phyloP scores from a whole-genome alignment of 2,888 invertebrate genomes.

The Brachyopa scutellaris region DNA sequence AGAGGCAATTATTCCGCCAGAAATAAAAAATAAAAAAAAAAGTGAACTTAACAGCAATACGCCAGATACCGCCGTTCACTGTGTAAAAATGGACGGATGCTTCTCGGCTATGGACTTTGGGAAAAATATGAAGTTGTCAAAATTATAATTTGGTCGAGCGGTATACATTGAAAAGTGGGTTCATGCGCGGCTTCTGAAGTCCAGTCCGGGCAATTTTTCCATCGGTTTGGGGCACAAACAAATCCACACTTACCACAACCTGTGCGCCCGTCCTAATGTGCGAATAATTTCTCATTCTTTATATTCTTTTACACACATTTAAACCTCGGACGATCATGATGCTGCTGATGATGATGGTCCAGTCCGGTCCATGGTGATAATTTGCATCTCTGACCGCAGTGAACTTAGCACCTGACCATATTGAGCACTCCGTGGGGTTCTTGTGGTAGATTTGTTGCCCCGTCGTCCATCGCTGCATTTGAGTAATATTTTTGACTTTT shows the following conservation, averaged over 20 bases:
- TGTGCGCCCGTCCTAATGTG: slow-evolving; percentile 55
- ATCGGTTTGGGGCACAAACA: background rate
- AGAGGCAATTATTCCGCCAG: slow-evolving; percentile 63
- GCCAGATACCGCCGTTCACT: slow-evolving; percentile 17
- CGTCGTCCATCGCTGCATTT: slow-evolving; percentile 23
- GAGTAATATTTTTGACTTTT: slow-evolving; percentile 71
- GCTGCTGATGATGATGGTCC: background rate
- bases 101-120: slow-evolving; percentile 14
- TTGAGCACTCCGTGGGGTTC: too few relatives aligned
- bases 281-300: slow-evolving; percentile 70
- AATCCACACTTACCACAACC: slow-evolving; percentile 36
- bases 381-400: slow-evolving; percentile 52
- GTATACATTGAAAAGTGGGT: slow-evolving; percentile 49
- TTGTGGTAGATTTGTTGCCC: slow-evolving; percentile 5
- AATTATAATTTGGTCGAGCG: slow-evolving; percentile 78
- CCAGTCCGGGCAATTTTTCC: slow-evolving; percentile 3
- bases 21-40: background rate
- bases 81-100: too few relatives aligned
- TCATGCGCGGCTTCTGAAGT: slow-evolving; percentile 49
- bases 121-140: slow-evolving; percentile 79
- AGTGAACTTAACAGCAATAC: slow-evolving; percentile 49
- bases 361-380: slow-evolving; percentile 24
- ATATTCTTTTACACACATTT: slow-evolving; percentile 36
- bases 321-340: background rate
- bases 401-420: too few relatives aligned